These are phyloP conservation scores for Microcebus griseorufus DNA, from an alignment of 2,113 vertebrate species.

Conservation along the genomic window DNA sequence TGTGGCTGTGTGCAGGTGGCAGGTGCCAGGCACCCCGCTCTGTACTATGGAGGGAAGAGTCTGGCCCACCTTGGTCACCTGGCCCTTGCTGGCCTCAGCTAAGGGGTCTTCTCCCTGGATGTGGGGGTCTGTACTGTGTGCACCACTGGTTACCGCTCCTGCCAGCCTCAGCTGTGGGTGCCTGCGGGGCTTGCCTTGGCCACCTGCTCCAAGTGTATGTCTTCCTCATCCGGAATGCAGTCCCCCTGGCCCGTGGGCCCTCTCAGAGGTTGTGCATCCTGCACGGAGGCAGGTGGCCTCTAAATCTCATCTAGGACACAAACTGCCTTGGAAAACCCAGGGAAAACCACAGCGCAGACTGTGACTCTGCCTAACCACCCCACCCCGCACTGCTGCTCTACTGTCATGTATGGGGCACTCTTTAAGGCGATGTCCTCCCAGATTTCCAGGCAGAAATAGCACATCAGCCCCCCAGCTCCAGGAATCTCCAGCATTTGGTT, in stretches of 20 bases:
- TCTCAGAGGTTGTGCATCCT: neutral
- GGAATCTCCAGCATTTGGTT: neutral
- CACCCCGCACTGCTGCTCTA: neutral
- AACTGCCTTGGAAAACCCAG: neutral
- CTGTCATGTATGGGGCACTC: neutral
- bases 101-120: neutral
- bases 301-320: neutral
- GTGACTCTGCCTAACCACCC: neutral
- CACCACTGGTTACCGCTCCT: neutral
- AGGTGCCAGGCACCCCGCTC: neutral
- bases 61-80: neutral
- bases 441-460: neutral
- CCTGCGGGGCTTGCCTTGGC: neutral
- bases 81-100: neutral
- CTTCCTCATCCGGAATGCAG: neutral
- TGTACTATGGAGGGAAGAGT: neutral
- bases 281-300: neutral
- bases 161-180: no score
- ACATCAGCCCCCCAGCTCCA: neutral
- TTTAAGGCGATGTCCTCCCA: neutral
- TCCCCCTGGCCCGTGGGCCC: no score
- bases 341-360: neutral
- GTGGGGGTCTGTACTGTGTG: neutral
- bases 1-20: neutral
- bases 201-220: fast-evolving